These are phyloP conservation scores for Eutolmus rufibarbis DNA, from an alignment of 2,888 invertebrate species.

Conservation along the genomic window DNA sequence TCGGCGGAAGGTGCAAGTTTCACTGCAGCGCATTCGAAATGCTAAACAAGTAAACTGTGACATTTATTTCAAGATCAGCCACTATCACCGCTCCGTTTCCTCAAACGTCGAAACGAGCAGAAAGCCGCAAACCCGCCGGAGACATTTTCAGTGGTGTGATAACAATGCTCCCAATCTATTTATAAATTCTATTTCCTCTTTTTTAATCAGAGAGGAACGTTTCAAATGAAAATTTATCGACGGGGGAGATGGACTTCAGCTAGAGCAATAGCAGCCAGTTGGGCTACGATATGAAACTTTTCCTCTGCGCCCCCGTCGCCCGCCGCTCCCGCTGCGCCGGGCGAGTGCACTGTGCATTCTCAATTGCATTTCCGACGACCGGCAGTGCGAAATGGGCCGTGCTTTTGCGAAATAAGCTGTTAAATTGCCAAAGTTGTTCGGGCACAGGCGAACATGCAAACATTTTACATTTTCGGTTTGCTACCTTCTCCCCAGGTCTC, in stretches of 20 bases:
- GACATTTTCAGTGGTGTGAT: neutral
- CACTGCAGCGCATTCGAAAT: neutral
- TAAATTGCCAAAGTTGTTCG: neutral
- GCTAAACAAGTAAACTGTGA: neutral
- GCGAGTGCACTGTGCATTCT: neutral
- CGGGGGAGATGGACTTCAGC: neutral
- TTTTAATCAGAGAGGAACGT: constrained; percentile 1
- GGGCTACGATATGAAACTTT: neutral
- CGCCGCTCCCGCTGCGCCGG: neutral
- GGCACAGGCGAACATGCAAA: neutral
- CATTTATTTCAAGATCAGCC: neutral
- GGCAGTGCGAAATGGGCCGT: neutral
- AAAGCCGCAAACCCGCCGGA: neutral
- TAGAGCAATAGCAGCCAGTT: neutral
- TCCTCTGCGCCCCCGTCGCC: neutral
- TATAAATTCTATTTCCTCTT: constrained; percentile 28
- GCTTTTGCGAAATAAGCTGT: neutral
- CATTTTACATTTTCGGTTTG: neutral
- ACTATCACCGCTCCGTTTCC: neutral
- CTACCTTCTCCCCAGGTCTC: neutral
- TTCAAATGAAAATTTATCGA: constrained; percentile 27
- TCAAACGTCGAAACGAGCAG: neutral
- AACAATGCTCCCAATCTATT: constrained; percentile 2
- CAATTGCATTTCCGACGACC: neutral
- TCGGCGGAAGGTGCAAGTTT: neutral